Conservation (phyloP, 2,113 vertebrate genomes). For the Marmota flaviventris region DNA sequence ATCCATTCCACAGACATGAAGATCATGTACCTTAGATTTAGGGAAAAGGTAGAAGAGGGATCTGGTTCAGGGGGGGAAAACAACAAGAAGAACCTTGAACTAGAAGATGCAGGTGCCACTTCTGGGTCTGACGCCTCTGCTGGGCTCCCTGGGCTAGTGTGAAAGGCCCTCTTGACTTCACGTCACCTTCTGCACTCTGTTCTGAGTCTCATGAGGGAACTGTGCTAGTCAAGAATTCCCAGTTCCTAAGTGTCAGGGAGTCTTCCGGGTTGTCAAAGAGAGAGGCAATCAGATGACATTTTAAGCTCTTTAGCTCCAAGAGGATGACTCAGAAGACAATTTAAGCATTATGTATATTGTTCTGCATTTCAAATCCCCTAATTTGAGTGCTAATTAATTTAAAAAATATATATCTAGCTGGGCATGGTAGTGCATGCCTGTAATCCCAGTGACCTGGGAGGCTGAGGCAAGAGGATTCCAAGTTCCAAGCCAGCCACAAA, state of each 20-base stretch:
- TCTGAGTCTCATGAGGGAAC: neutral
- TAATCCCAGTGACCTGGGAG: too few species aligned
- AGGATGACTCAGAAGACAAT: constrained; percentile 20
- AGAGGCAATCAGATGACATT: neutral
- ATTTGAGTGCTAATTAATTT: neutral
- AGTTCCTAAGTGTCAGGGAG: neutral
- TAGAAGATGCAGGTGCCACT: neutral
- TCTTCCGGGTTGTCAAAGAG: neutral
- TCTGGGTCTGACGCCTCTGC: neutral
- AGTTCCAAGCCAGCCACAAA: neutral
- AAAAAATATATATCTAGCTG: neutral
- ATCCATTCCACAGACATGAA: neutral
- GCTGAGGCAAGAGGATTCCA: too few species aligned
- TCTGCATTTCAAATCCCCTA: neutral
- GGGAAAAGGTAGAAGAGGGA: neutral
- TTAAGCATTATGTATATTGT: neutral
- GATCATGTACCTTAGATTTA: neutral
- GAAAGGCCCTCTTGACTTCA: neutral
- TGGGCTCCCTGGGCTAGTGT: neutral
- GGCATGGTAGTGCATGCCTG: too few species aligned
- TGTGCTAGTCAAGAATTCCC: neutral
- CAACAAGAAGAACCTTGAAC: neutral
- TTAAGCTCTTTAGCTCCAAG: neutral
- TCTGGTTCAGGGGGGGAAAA: neutral
- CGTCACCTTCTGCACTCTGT: too few species aligned